phyloP scores from a whole-genome alignment of 2,888 invertebrate genomes.

The Synergus itoensis region DNA sequence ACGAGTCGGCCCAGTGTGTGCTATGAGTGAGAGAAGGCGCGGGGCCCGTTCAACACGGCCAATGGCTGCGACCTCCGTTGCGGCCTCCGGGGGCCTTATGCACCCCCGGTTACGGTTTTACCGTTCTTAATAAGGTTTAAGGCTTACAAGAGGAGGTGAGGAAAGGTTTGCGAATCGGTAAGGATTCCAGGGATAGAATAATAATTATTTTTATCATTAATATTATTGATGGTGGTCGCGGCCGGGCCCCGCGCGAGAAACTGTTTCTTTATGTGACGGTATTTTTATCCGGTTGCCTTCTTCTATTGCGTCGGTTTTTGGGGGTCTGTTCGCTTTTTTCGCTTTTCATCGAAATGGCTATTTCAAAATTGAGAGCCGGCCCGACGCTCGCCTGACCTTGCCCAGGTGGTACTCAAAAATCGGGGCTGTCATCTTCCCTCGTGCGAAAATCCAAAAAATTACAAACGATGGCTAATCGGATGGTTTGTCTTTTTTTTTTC shows the following conservation, averaged over 20 bases:
- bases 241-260: constrained; percentile 77
- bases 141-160: constrained; percentile 56
- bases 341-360: constrained; percentile 82
- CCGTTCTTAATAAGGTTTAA: constrained; percentile 55
- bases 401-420: constrained; percentile 69
- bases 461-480: not conserved
- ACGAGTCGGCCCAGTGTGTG: constrained; percentile 94
- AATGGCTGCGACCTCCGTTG: constrained; percentile 69
- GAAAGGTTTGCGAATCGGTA: constrained; percentile 41
- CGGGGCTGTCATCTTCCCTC: constrained; percentile 34
- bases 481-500: not conserved
- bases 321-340: constrained; percentile 79
- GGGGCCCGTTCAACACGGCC: constrained; percentile 71
- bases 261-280: constrained; percentile 77
- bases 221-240: constrained; percentile 68
- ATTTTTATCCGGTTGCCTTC: constrained; percentile 79
- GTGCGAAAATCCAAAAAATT: not conserved
- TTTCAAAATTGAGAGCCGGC: constrained; percentile 86
- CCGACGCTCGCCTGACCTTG: constrained; percentile 76
- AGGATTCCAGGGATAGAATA: constrained; percentile 55
- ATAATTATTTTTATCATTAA: constrained; percentile 59
- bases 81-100: constrained; percentile 71
- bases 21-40: constrained; percentile 82
- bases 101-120: constrained; percentile 65
- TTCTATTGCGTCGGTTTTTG: constrained; percentile 89